These are phyloP conservation scores for Muscina levida DNA, from an alignment of 2,888 invertebrate species.

Conservation along the genomic window DNA sequence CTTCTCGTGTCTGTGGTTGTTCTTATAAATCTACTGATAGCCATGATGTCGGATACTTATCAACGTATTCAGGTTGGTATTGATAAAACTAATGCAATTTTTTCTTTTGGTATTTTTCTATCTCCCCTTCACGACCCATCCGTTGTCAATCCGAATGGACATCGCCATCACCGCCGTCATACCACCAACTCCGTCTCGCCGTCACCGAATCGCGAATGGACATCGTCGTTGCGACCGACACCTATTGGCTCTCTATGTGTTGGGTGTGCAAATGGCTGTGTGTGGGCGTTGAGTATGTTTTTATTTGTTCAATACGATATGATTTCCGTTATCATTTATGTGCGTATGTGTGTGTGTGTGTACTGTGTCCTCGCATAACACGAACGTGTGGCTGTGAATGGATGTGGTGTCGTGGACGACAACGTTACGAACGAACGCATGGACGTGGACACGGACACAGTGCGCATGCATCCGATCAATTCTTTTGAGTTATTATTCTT, in stretches of 20 bases:
- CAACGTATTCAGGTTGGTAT: conserved; percentile 97
- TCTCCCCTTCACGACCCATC: conserved; percentile 54
- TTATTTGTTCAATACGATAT: conserved; percentile 64
- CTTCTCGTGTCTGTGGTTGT: conserved; percentile 99
- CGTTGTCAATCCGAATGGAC: conserved; percentile 46
- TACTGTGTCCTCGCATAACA: conserved; percentile 62
- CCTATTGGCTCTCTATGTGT: conserved; percentile 9
- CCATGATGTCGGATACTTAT: conserved; percentile 99
- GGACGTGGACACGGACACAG: conserved; percentile 81
- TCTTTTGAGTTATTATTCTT: conserved; percentile 99
- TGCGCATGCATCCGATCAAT: conserved; percentile 93
- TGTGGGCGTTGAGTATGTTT: conserved; percentile 62
- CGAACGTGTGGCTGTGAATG: conserved; percentile 1
- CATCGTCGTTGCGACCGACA: conserved; percentile 51
- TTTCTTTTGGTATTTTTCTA: conserved; percentile 67
- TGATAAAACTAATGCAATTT: conserved; percentile 74
- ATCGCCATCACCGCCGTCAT: conserved; percentile 43
- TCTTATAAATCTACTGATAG: conserved; percentile 98
- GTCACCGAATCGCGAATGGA: conserved; percentile 29
- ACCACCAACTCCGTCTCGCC: conserved; percentile 16
- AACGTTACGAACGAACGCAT: conserved; percentile 41
- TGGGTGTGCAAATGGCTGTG: conserved; percentile 18
- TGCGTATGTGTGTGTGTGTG: conserved; percentile 69
- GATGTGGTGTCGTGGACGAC: conserved; percentile 46
- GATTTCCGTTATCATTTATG: conserved; percentile 57